Conservation (phyloP, 2,888 invertebrate species). For the Diarsia dahlii region DNA sequence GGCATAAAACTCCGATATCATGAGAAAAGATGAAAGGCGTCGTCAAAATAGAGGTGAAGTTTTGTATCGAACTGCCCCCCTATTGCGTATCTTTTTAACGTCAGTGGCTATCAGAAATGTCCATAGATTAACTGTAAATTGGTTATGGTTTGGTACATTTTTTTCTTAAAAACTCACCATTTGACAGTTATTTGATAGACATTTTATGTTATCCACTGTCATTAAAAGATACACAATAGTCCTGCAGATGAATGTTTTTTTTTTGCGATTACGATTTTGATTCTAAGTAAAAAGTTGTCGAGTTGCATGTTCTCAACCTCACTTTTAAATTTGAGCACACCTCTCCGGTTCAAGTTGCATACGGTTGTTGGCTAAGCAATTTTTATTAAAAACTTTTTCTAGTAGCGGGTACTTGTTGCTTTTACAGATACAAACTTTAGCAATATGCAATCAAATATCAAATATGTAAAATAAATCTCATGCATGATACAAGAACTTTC, state of each 20-base stretch:
- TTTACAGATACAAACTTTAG: neutral
- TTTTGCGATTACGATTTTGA: neutral
- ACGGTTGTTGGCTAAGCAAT: neutral
- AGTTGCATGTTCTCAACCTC: neutral
- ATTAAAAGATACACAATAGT: too few relatives aligned
- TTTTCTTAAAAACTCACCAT: too few relatives aligned
- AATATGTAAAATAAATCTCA: too few relatives aligned
- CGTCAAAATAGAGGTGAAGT: neutral
- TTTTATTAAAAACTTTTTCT: neutral
- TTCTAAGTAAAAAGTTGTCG: neutral
- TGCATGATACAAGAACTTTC: too few relatives aligned
- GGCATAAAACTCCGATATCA: too few relatives aligned
- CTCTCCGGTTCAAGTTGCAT: neutral
- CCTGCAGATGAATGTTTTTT: neutral
- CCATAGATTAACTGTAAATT: too few relatives aligned
- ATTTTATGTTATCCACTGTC: too few relatives aligned
- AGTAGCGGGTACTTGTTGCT: neutral
- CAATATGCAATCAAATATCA: too few relatives aligned
- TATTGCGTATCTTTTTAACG: too few relatives aligned
- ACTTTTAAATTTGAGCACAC: neutral
- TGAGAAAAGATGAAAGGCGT: neutral
- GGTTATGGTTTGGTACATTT: too few relatives aligned
- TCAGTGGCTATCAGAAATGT: too few relatives aligned
- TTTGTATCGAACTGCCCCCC: neutral
- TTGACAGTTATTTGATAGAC: too few relatives aligned